Base-by-base conservation (phyloP, 2,888 invertebrate species). In the Gandaritis pyraliata region DNA sequence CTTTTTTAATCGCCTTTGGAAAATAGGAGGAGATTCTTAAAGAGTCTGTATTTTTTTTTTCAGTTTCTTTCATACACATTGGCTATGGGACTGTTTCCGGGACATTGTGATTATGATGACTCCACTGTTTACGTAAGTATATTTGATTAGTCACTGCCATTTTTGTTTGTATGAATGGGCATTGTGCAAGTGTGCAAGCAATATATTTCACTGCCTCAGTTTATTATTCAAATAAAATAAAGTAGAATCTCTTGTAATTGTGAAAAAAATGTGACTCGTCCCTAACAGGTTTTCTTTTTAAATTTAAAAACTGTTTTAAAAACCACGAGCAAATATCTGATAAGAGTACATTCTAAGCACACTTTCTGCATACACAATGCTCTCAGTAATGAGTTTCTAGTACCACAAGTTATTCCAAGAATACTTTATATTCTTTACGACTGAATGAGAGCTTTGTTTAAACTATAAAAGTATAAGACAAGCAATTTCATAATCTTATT, bases 11-110 rank as follows among this genome's bases (percentile, higher is more conserved):
- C 1, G 8, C 8, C 6, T 7, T 5, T 8, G 39, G 5, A 33
- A 33, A 1, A 11, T n/a, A n/a, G n/a, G n/a, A 33, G 8, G 8
- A 11, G 11, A 33, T 33, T 33, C 12, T 46, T 12, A 23, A 23
- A 0, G 12, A 12, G 16, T 45, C 8, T n/a, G 29, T 41, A 51
- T 12, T 49, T 60, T 15, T 52, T 11, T 13, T 77, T 78, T 58
- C 72, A 80, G 81, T 77, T 81, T 61, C 51, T 78, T 8, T 61
- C 38, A 13, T 81, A 80, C 58, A 71, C 78, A 33, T 41, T 69
- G 45, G 76, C 75, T 16, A 78, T 76, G 16, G 81, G 81, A 10
- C 55, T 82, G 48, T 81, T 82, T 71, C 78, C 80, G 11, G 75
- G 72, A 41, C 72, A 65, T 65, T 82, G 81, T 68, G 72, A 77